Base-by-base conservation (phyloP, 2,888 invertebrate species). In the Nipponacmea schrenckii region DNA sequence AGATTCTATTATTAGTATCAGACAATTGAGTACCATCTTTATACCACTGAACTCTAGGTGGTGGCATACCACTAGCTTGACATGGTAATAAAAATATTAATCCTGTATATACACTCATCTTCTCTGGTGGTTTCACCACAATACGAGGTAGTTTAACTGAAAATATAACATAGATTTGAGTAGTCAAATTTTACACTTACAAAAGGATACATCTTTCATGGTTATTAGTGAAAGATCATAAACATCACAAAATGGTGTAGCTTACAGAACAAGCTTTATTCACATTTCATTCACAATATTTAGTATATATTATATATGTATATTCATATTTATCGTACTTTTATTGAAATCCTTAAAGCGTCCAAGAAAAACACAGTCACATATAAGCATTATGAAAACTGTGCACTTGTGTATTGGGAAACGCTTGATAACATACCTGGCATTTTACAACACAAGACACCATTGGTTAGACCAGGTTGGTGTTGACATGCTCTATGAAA, bases 51-150 rank as follows among this genome's bases (percentile, higher is more conserved):
- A 83, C 77, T n/a, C 80, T 65, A 4, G 87, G 87, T 8, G 80
- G 77, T 7, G 87, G 87, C 50, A 77, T 79, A 0, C 86, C 86
- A 12, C 79, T 77, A 1, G 86, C 84, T 69, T 85, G 84, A 69
- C 87, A 87, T 7, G 84, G 84, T 68, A 87, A 75, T 74, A 87
- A 77, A 70, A 87, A 85, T 69, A 85, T 85, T 27, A 81, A 79
- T 1, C 84, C 85, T 1, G 79, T 80, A 68, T 81, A 81, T 69
- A 85, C 84, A 62, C 83, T 81, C 31, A 84, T 80, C 48, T 80
- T 75, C 65, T 79, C 80, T 62, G 81, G 81, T 17, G 87, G 86
- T 64, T 81, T 81, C 2, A 84, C 85, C 14, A 86, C 77, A n/a
- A 87, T 85, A 62, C 79, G 77, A 1, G 87, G 86, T 27, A 80